Base-by-base conservation (phyloP, 2,797 vertebrate genomes). In the Pelobates cultripes region DNA sequence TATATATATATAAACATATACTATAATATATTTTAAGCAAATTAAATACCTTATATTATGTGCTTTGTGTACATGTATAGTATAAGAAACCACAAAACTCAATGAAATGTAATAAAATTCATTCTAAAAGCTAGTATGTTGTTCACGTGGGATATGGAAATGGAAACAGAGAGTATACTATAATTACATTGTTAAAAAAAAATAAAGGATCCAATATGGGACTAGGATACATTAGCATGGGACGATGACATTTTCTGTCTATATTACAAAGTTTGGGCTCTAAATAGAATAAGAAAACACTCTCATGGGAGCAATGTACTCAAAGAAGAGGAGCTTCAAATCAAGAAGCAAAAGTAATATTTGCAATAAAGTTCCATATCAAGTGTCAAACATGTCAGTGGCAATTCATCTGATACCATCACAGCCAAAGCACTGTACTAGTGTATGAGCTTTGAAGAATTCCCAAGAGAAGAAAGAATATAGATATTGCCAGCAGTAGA, bases 331-430 rank as follows among this genome's bases (percentile, higher is more conserved):
- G 61, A 76, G 68, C 73, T 84, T 84, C 73, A 84, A 79, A 76
- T 80, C 73, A 79, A 66, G 68, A 75, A 76, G 77, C 67, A 80
- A 84, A 76, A 84, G 77, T 79, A 80, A 84, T 84, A 84, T 84
- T 84, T 84, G 60, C 82, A 84, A 76, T 84, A 72, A 79, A 76
- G 68, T 80, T 80, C 73, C 77, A 79, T 84, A 84, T 75, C 77
- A 79, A 84, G 73, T 84, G 77, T 84, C 82, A 84, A 76, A 80
- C 42, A 76, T 84, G 77, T 80, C 82, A 84, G 73, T 76, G 77
- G 68, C 82, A 84, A 84, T 84, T 84, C 82, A 84, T 84, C 82
- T 71, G 77, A 84, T 79, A 79, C 73, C 77, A 84, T 84, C 77
- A 84, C 77, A 80, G 77, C 53, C 70, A 75, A 84, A 47, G 73